These are phyloP conservation scores for Nothoprocta perdicaria DNA, from an alignment of 2,113 vertebrate genomes.

Conservation along the genomic window DNA sequence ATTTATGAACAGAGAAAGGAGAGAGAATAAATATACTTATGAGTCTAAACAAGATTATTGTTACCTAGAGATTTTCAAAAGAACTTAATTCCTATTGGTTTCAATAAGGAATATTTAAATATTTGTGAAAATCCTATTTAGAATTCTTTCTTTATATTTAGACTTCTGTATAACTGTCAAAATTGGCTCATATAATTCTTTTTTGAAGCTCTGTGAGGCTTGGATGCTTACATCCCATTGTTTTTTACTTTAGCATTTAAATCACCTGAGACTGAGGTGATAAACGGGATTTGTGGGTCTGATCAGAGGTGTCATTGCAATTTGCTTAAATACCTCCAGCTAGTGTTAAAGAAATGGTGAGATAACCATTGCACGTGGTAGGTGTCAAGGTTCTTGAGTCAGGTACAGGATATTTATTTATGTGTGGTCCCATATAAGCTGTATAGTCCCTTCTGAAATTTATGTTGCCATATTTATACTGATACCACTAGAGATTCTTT, in stretches of 20 bases:
- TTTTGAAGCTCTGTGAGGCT: not conserved
- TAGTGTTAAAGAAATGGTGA: not conserved
- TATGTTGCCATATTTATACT: not conserved
- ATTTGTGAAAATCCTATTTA: not conserved
- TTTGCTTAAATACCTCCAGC: not conserved
- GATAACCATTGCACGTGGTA: not conserved
- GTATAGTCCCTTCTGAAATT: not conserved
- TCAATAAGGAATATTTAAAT: not conserved
- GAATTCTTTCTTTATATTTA: not conserved
- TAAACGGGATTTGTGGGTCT: not conserved
- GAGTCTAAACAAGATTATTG: not conserved
- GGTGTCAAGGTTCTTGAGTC: not conserved
- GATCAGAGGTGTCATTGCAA: not conserved
- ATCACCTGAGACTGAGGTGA: not conserved
- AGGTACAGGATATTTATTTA: not conserved
- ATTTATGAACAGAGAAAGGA: not conserved
- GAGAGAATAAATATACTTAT: not conserved
- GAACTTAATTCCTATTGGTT: rapidly evolving
- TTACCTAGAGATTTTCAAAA: not conserved
- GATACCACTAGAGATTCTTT: not conserved
- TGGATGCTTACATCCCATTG: not conserved
- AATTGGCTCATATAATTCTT: not conserved
- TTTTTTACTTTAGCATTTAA: not conserved
- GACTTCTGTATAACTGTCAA: not conserved
- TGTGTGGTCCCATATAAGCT: not conserved